Conservation (phyloP, 2,113 vertebrate species). For the Corythaeola cristata region DNA sequence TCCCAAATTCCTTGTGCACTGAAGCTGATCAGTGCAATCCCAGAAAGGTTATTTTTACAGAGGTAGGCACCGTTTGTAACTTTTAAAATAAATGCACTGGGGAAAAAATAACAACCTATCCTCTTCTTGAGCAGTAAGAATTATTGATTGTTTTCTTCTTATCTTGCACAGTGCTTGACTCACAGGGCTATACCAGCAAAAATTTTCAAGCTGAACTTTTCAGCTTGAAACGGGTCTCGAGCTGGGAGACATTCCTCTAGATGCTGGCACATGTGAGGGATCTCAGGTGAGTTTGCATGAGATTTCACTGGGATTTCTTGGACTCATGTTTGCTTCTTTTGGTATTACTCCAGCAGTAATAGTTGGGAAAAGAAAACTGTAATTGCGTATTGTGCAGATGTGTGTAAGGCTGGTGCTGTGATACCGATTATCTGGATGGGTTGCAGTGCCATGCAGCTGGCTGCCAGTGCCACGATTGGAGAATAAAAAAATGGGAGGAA, state of each 20-base stretch:
- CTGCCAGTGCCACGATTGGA: accelerated
- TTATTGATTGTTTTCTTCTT: slow-evolving; percentile 29
- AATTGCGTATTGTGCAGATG: accelerated
- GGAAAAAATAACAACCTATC: neutral
- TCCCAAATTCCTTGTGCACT: neutral
- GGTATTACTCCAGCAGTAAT: accelerated
- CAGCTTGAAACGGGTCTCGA: neutral
- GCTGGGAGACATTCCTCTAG: neutral
- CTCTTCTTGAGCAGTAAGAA: neutral
- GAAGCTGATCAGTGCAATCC: neutral
- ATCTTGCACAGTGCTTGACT: slow-evolving; percentile 14
- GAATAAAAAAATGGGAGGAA: neutral
- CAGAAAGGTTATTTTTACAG: neutral
- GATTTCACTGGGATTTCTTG: neutral
- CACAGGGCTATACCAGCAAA: neutral
- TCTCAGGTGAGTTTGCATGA: neutral
- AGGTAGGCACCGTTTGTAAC: neutral
- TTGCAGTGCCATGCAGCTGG: accelerated
- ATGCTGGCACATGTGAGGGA: accelerated
- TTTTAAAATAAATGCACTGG: neutral
- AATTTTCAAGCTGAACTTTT: neutral
- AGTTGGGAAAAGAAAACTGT: neutral
- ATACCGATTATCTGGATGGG: accelerated
- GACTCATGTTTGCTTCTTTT: accelerated
- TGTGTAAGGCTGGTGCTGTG: neutral